phyloP scores from a whole-genome alignment of 2,113 vertebrate species.

The Neodon shergylaensis region DNA sequence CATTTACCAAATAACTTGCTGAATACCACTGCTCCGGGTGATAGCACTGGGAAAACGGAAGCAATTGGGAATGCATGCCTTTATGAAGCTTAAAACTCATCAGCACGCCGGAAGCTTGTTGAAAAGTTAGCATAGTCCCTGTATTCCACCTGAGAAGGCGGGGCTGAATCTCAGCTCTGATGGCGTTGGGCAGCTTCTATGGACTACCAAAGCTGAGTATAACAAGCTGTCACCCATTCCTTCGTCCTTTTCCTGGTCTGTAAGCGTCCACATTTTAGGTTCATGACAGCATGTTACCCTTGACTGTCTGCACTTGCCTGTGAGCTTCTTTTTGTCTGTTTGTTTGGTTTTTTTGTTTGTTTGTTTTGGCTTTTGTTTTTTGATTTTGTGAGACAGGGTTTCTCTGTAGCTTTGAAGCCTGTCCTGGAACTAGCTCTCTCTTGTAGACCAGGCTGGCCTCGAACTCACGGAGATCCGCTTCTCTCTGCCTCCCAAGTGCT shows the following conservation, averaged over 20 bases:
- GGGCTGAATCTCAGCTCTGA: background rate
- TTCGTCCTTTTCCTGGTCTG: background rate
- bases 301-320: background rate
- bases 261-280: background rate
- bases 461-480: no score
- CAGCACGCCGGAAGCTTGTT: background rate
- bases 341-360: no score
- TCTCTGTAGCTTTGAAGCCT: no score
- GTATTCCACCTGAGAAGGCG: background rate
- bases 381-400: no score
- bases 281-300: background rate
- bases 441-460: no score
- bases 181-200: background rate
- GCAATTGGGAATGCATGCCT: background rate
- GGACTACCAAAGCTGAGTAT: background rate
- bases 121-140: background rate
- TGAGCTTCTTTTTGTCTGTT: no score
- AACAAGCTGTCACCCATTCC: background rate
- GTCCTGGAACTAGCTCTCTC: no score
- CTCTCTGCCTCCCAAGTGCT: no score
- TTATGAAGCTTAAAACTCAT: background rate
- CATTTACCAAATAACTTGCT: background rate
- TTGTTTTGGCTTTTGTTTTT: no score
- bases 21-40: background rate
- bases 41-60: background rate